Conservation (phyloP, 2,888 invertebrate genomes). For the Merodon equestris region DNA sequence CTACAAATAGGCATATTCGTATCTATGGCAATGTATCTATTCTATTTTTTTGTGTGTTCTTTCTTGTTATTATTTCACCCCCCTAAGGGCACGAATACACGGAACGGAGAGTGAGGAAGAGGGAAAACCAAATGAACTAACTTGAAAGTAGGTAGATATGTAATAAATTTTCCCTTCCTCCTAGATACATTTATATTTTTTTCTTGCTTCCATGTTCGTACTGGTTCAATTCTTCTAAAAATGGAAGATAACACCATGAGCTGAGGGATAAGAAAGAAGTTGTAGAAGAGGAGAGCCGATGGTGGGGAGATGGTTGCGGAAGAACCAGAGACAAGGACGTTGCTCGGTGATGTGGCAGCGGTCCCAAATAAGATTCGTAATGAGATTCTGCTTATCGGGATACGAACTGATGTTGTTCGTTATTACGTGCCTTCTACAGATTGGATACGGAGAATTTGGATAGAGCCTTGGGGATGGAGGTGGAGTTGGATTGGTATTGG, state of each 20-base stretch:
- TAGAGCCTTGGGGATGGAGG: conserved; percentile 8
- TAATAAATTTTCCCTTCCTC: conserved; percentile 62
- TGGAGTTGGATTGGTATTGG: background rate
- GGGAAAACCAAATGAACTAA: conserved; percentile 46
- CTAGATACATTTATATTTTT: no score
- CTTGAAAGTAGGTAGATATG: conserved; percentile 58
- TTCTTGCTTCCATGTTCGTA: background rate
- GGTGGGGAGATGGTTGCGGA: conserved; percentile 11
- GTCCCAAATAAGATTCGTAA: conserved; percentile 62
- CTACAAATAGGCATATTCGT: conserved; percentile 60
- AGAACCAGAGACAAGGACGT: conserved; percentile 10
- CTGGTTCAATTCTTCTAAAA: conserved; percentile 59
- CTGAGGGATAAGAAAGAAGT: conserved; percentile 8
- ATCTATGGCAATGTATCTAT: conserved; percentile 8
- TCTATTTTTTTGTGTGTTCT: conserved; percentile 22
- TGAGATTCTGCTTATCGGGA: conserved; percentile 67
- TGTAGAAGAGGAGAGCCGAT: conserved; percentile 11
- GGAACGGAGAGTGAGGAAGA: background rate
- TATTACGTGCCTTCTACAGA: conserved; percentile 47
- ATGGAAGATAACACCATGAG: conserved; percentile 65
- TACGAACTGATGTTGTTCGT: conserved; percentile 56
- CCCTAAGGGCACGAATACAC: conserved; percentile 47
- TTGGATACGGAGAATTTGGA: conserved; percentile 38
- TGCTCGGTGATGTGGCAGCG: conserved; percentile 10
- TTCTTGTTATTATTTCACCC: conserved; percentile 58